A percentile compares a stretch with the other conserved stretches of the same genome.
These are phyloP conservation scores for Marmota flaviventris DNA, from an alignment of 2,113 vertebrate species.

Conservation along the genomic window DNA sequence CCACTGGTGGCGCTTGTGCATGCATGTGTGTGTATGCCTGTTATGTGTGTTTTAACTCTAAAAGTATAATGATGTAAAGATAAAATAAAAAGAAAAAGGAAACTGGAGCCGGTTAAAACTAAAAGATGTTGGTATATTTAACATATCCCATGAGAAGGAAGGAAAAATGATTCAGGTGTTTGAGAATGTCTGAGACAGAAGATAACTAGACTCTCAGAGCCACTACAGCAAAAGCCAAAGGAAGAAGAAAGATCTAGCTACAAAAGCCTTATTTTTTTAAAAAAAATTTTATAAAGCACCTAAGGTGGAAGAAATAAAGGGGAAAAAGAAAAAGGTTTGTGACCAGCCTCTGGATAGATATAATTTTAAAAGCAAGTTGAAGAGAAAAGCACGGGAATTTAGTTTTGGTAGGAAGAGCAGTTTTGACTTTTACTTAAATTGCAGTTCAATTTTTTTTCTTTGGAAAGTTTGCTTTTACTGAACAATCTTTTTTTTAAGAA, in stretches of 20 bases:
- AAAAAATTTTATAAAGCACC: background rate
- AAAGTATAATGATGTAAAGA: background rate
- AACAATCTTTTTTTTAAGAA: background rate
- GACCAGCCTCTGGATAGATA: background rate
- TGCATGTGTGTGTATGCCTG: too few species aligned
- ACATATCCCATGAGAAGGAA: background rate
- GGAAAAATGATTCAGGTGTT: background rate
- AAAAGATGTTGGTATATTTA: constrained; percentile 4
- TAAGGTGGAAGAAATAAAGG: background rate
- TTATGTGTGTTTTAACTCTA: background rate
- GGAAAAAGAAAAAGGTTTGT: background rate
- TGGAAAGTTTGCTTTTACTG: constrained; percentile 20
- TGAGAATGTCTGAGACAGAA: background rate
- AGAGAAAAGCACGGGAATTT: background rate
- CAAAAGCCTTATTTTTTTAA: background rate
- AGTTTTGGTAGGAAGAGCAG: background rate
- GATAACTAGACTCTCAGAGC: background rate
- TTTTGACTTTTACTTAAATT: constrained; percentile 26
- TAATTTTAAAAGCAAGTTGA: background rate
- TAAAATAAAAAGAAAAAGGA: background rate
- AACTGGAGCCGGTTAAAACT: background rate
- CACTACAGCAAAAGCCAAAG: background rate
- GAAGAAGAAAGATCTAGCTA: background rate
- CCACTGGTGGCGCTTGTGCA: too few species aligned
- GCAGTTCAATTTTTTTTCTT: background rate